phyloP scores from a whole-genome alignment of 2,797 vertebrate species.

The Rallus crepitans region DNA sequence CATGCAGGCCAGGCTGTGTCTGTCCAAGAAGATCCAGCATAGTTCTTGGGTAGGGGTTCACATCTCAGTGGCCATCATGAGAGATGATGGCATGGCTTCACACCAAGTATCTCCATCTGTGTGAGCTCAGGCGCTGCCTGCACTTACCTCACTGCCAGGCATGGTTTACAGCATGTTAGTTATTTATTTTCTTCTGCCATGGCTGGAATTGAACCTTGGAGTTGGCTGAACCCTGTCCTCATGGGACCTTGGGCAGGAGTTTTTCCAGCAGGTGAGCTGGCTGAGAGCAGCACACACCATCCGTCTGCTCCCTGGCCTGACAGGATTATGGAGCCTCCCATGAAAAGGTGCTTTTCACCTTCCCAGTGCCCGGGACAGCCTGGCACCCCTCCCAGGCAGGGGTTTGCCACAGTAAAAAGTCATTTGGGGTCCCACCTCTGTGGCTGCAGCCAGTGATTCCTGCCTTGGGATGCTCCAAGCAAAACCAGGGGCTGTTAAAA shows the following conservation, averaged over 20 bases:
- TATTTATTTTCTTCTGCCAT: background rate
- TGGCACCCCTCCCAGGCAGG: fast-evolving
- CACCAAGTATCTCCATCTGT: fast-evolving
- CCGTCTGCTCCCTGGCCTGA: background rate
- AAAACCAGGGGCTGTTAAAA: background rate
- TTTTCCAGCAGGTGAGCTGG: background rate
- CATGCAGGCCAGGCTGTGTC: background rate
- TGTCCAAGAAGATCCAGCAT: fast-evolving
- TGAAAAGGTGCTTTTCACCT: background rate
- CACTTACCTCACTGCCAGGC: background rate
- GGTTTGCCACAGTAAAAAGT: background rate
- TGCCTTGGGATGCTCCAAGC: background rate
- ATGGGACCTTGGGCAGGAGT: background rate
- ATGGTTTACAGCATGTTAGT: background rate
- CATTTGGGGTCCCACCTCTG: background rate
- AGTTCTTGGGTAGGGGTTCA: fast-evolving
- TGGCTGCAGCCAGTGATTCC: background rate
- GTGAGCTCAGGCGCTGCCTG: background rate
- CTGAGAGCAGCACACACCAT: fast-evolving
- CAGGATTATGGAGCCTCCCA: background rate
- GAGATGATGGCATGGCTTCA: background rate
- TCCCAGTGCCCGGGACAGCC: fast-evolving
- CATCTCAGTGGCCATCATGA: fast-evolving
- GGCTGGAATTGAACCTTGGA: background rate
- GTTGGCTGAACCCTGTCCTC: fast-evolving